Evolutionary conservation across 2,888 invertebrate genomes (phyloP).

Genomic region (Willowsia nigromaculata): DNA sequence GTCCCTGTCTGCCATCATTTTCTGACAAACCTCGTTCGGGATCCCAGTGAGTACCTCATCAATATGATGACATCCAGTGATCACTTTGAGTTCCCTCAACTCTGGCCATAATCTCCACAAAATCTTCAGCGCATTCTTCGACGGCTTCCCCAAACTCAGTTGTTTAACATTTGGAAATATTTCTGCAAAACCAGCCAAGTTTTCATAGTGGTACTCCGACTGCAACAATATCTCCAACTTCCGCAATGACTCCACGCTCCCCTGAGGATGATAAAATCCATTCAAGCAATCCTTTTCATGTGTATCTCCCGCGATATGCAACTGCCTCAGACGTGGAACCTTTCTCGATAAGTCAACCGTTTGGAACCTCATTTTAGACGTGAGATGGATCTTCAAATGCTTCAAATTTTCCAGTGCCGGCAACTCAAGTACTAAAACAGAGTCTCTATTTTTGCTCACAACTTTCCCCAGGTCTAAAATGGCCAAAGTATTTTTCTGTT

Average conservation of each 20-base stretch:
- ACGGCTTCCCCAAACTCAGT: conserved; percentile 50
- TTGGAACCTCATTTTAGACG: conserved; percentile 29
- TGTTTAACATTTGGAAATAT: conserved; percentile 43
- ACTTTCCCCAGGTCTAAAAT: conserved; percentile 49
- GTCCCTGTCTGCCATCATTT: conserved; percentile 45
- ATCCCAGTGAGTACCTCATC: conserved; percentile 58
- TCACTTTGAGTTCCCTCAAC: conserved; percentile 42
- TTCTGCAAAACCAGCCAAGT: conserved; percentile 39
- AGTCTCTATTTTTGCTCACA: conserved; percentile 8
- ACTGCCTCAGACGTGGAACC: conserved; percentile 32
- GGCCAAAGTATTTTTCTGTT: conserved; percentile 11
- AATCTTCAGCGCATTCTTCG: conserved; percentile 20
- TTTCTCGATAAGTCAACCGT: conserved; percentile 17
- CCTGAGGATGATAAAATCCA: conserved; percentile 22
- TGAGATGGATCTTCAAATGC: conserved; percentile 39
- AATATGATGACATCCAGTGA: conserved; percentile 58
- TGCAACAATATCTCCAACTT: conserved; percentile 50
- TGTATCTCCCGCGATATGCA: conserved; percentile 31
- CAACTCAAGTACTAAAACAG: conserved; percentile 22
- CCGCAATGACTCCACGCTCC: background rate
- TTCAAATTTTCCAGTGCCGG: background rate
- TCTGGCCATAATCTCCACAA: conserved; percentile 59
- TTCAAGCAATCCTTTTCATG: conserved; percentile 33
- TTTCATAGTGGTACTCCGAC: conserved; percentile 44
- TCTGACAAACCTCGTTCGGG: conserved; percentile 31